Evolutionary conservation across 2,888 invertebrate species (phyloP), one percentile per base, ranked within the genome.

Genomic region (Stenurella melanura): DNA sequence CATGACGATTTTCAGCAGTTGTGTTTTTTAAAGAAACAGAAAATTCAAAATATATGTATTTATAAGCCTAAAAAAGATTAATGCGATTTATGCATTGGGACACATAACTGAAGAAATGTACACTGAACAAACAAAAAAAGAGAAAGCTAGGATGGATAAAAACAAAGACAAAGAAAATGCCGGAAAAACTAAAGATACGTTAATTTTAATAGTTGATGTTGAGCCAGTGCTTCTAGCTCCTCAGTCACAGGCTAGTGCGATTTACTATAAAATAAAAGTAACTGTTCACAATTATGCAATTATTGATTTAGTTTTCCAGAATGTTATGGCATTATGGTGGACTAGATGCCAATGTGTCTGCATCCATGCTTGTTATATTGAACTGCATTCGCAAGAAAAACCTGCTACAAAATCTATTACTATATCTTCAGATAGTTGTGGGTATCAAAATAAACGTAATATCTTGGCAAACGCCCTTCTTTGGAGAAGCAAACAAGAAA

Each of bases 41-140:
- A 19, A 26, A 60, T 26, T 60, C 60, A 60, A 60, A 60, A 60
- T 26, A 60, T 60, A 60, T 60, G 60, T 60, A 60, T 60, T 26
- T 60, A 60, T 21, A 60, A 60, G 26, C 60, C 60, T 26, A 60
- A 60, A 60, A 60, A 60, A 60, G 26, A 60, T 60, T 26, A 60
- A 26, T 60, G 60, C 26, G 60, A 60, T 60, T 60, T 60, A 26
- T 60, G 60, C 26, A 60, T 60, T 26, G 60, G 26, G 60, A 26
- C 26, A 26, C 60, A 60, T 60, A 60, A 60, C 60, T 60, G 26
- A 60, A 60, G 60, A 60, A 60, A 60, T 60, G 60, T 60, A 60
- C 26, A 60, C 26, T 26, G 60, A 60, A 60, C 60, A 60, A 15
- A 60, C 60, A 60, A 19, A 60, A 21, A 60, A 60, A 21, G 60